Percentiles rank a stretch among this genome's conserved stretches.
These are phyloP conservation scores for Pheosia tremula DNA, from an alignment of 2,888 invertebrate genomes.

Conservation along the genomic window DNA sequence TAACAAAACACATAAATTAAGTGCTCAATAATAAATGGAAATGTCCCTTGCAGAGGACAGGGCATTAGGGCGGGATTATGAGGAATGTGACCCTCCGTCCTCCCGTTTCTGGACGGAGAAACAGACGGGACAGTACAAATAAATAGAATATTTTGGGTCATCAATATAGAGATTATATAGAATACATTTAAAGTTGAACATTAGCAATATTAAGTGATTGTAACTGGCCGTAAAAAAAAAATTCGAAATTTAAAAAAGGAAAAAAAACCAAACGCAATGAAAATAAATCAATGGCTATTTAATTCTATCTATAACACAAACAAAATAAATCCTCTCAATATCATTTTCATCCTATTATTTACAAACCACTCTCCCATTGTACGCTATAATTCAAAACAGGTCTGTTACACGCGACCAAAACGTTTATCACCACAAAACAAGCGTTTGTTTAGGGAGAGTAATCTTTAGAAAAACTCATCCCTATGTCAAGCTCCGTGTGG, in stretches of 20 bases:
- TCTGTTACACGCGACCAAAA: conserved; percentile 66
- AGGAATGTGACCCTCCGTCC: conserved; percentile 69
- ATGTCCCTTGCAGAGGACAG: conserved; percentile 85
- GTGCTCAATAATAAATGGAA: conserved; percentile 86
- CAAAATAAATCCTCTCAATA: conserved; percentile 53
- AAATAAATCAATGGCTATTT: conserved; percentile 42
- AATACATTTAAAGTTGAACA: background rate
- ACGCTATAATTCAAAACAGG: conserved; percentile 62
- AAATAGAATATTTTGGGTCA: conserved; percentile 34
- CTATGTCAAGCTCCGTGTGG: conserved; percentile 56
- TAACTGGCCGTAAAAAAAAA: conserved; percentile 3
- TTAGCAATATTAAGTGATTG: background rate
- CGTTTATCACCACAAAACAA: conserved; percentile 50
- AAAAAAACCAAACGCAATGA: conserved; percentile 24
- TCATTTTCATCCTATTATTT: conserved; percentile 58
- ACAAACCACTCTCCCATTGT: conserved; percentile 51
- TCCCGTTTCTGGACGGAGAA: conserved; percentile 52
- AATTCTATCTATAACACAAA: conserved; percentile 42
- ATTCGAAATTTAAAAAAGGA: background rate
- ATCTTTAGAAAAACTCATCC: conserved; percentile 60
- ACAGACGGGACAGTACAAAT: conserved; percentile 37
- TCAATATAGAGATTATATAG: conserved; percentile 7
- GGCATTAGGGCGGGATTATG: conserved; percentile 84
- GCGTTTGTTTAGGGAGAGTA: conserved; percentile 70
- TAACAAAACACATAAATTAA: conserved; percentile 86